Conservation (phyloP, 2,797 vertebrate genomes). For the Dipus sagitta region DNA sequence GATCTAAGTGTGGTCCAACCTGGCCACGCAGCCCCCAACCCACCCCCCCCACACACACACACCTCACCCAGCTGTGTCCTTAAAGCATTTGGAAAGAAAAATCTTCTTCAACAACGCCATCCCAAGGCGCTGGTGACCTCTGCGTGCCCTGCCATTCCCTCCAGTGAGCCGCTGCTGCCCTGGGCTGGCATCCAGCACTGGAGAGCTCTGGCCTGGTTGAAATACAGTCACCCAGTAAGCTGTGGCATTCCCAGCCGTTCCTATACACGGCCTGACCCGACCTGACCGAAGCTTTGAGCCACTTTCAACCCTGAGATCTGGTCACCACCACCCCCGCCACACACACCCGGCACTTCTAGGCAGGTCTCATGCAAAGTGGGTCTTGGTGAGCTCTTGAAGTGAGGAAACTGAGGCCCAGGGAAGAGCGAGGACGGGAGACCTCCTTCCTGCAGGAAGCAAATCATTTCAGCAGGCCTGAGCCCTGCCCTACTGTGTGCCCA, state of each 20-base stretch:
- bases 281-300: too few species aligned
- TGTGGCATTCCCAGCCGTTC: not conserved
- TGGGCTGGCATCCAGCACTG: not conserved
- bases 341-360: not conserved
- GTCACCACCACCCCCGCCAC: too few species aligned
- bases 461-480: not conserved
- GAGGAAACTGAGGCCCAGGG: not conserved
- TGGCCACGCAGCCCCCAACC: not conserved
- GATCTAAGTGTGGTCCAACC: not conserved
- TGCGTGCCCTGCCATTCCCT: not conserved
- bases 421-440: not conserved
- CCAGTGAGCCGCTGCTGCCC: accelerated
- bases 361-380: too few species aligned
- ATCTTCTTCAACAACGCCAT: not conserved
- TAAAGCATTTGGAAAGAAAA: not conserved
- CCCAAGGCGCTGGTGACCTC: accelerated
- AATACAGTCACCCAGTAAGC: not conserved
- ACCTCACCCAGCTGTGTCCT: not conserved
- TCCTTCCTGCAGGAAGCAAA: not conserved
- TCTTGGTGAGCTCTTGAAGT: not conserved
- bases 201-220: not conserved
- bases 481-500: not conserved
- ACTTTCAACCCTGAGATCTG: not conserved
- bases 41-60: too few species aligned
- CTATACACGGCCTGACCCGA: not conserved